phyloP scores from a whole-genome alignment of 2,888 invertebrate species.

The Hirtodrosophila duncani region DNA sequence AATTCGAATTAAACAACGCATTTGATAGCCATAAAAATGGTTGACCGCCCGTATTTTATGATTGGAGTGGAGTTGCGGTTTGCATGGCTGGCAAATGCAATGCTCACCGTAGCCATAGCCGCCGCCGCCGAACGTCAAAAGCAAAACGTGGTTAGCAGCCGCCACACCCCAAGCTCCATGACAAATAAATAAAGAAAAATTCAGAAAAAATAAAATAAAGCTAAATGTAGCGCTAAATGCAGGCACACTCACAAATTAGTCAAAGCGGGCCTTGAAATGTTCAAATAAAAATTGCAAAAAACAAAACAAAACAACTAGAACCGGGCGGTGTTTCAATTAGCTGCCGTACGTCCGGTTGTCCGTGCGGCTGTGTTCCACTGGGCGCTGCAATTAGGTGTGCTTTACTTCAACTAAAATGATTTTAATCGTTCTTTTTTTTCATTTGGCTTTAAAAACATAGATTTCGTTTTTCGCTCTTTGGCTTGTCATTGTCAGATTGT shows the following conservation, averaged over 20 bases:
- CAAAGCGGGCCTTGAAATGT: no score
- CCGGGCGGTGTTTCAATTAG: slow-evolving; percentile 64
- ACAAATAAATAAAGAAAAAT: no score
- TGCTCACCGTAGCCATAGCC: no score
- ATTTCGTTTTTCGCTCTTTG: no score
- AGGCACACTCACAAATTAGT: no score
- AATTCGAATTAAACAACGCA: slow-evolving; percentile 70
- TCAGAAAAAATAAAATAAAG: no score
- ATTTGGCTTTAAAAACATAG: not conserved
- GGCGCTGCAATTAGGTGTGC: slow-evolving; percentile 67
- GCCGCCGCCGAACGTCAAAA: no score
- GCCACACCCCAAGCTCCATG: no score
- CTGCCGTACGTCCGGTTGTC: slow-evolving; percentile 50
- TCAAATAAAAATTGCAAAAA: no score
- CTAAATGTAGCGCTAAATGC: no score
- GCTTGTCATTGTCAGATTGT: no score
- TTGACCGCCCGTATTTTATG: slow-evolving; percentile 46
- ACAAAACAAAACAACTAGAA: slow-evolving; percentile 15
- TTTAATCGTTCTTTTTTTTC: slow-evolving; percentile 59
- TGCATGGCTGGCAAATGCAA: slow-evolving; percentile 47
- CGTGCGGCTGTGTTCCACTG: slow-evolving; percentile 17
- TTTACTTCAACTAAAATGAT: slow-evolving; percentile 53
- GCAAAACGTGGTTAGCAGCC: no score
- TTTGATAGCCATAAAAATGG: slow-evolving; percentile 63
- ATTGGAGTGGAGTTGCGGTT: slow-evolving; percentile 16